Base-by-base conservation (phyloP, 2,888 invertebrate genomes). In the Limnephilus auricula region DNA sequence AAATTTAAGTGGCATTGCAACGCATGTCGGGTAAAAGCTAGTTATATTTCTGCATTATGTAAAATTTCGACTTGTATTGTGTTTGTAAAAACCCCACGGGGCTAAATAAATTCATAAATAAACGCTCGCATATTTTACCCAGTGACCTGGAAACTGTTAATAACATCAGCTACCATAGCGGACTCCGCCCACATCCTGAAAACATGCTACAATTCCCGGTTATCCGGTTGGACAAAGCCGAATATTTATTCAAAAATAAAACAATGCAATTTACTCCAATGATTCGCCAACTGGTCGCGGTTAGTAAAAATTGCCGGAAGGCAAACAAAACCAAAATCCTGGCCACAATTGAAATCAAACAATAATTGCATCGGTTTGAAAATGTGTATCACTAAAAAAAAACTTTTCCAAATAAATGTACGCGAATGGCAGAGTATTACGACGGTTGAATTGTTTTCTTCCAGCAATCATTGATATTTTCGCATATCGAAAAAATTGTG, bases 151-250 rank as follows among this genome's bases (percentile, higher is more conserved):
- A 85, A 85, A 45, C 9, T 85, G 40, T 30, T 30, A 45, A 45
- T 40, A 40, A 45, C 40, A 40, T 34, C 45, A 85, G 45, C 25
- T 65, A 65, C 65, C 65, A n/a, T 9, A 65, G 25, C 25, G 25
- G 9, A 25, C 65, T 65, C n/a, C 25, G 9, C 65, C 65, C 65
- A 65, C 65, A 25, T n/a, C 25, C n/a, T 4, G 65, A 65, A 65
- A 65, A 65, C 6, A 25, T 65, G 65, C 65, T 65, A 25, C 25
- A 65, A 0, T 65, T 65, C 65, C 65, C 65, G 65, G 34, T 40
- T 85, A 85, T 40, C 85, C 40, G 85, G 37, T 15, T 85, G 30
- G n/a, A 85, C 40, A 85, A 85, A 85, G 45, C 30, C n/a, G 85
- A 85, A 40, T n/a, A 45, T 85, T 40, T 45, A 30, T 37, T 18